These are phyloP conservation scores for Phorcus lineatus DNA, from an alignment of 2,888 invertebrate species.

Conservation along the genomic window DNA sequence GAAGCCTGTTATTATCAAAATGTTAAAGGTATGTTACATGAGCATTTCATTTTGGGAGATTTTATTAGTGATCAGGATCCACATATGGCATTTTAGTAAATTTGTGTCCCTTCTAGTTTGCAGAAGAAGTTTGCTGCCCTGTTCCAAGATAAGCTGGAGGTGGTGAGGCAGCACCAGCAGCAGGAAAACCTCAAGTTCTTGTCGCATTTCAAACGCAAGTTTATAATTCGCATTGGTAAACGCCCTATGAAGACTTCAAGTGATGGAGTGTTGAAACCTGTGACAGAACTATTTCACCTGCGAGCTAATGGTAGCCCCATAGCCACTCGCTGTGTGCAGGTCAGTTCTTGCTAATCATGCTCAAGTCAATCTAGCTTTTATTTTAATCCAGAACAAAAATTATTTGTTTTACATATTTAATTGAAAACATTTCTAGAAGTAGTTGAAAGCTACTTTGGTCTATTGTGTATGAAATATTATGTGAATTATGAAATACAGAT, in stretches of 20 bases:
- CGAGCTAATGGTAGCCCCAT: conserved; percentile 96
- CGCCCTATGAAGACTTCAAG: conserved; percentile 52
- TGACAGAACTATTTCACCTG: conserved; percentile 90
- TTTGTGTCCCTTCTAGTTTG: conserved; percentile 77
- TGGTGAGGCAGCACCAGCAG: conserved; percentile 95
- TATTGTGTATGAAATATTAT: too few species aligned
- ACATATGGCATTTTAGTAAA: too few species aligned
- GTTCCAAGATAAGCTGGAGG: conserved; percentile 93
- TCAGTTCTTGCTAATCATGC: conserved; percentile 35
- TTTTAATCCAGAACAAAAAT: too few species aligned
- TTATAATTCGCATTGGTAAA: conserved; percentile 85
- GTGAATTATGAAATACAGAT: too few species aligned
- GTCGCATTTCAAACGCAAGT: conserved; percentile 95
- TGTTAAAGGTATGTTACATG: too few species aligned
- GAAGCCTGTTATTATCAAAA: too few species aligned
- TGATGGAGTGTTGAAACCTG: conserved; percentile 55
- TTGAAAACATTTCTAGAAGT: too few species aligned
- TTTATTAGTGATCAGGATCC: too few species aligned
- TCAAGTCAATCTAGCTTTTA: too few species aligned
- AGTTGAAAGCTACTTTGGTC: too few species aligned
- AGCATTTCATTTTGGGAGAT: too few species aligned
- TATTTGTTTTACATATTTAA: too few species aligned
- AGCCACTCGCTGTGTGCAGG: conserved; percentile 92
- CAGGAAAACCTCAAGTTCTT: conserved; percentile 98
- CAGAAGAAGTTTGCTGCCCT: conserved; percentile 92